phyloP scores from a whole-genome alignment of 2,888 invertebrate species.

The Molanna angustata region DNA sequence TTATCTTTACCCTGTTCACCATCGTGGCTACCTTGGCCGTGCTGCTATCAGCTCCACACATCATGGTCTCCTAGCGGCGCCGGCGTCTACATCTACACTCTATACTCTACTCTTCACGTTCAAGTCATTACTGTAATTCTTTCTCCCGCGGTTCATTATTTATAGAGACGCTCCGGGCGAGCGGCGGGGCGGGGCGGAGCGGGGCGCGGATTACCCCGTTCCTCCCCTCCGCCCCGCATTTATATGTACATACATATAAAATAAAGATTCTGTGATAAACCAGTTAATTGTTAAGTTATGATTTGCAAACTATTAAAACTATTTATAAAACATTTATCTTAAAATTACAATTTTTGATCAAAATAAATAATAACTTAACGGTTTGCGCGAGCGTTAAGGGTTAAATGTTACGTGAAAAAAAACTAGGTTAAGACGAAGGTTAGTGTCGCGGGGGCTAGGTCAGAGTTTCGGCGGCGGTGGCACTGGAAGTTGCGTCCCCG shows the following conservation, averaged over 20 bases:
- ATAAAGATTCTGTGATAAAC: conserved; percentile 65
- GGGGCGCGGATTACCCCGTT: no score
- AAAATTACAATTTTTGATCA: background rate
- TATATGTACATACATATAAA: conserved; percentile 25
- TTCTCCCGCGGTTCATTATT: no score
- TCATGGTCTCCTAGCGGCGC: conserved; percentile 82
- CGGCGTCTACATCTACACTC: no score
- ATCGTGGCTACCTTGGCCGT: conserved; percentile 96
- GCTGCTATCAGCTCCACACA: conserved; percentile 94
- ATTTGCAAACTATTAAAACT: conserved; percentile 44
- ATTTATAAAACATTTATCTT: conserved; percentile 6
- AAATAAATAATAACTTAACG: conserved; percentile 1
- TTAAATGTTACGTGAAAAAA: conserved; percentile 7
- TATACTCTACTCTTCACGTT: no score
- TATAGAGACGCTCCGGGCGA: no score
- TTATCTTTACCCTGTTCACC: conserved; percentile 98
- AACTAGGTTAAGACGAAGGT: conserved; percentile 26
- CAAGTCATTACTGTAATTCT: no score
- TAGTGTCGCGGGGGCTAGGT: conserved; percentile 17
- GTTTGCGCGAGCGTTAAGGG: conserved; percentile 14
- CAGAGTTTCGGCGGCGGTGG: conserved; percentile 6
- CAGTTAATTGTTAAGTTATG: conserved; percentile 67
- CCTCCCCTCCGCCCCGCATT: no score
- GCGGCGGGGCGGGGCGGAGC: no score
- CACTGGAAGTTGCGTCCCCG: conserved; percentile 20